Evolutionary conservation across 2,113 vertebrate genomes (phyloP).

Genomic region (Brachirus orientalis): DNA sequence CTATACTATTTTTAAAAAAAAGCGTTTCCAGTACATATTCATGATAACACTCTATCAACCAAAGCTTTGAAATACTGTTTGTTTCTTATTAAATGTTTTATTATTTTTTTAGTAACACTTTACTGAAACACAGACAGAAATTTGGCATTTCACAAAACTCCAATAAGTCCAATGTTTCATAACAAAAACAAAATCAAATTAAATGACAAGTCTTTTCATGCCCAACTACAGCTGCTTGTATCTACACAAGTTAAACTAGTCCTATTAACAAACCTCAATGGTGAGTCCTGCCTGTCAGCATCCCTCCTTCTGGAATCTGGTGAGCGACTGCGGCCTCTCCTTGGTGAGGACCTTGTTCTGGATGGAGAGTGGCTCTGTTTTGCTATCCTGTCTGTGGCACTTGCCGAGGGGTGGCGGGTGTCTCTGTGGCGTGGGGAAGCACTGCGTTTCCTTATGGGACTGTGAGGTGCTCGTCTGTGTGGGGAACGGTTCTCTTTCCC

Average conservation of each 20-base stretch:
- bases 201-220: no score
- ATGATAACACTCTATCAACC: no score
- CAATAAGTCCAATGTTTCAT: no score
- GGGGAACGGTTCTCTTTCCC: conserved; percentile 98
- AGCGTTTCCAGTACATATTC: no score
- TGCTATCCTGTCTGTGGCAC: conserved; percentile 81
- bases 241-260: background rate
- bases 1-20: no score
- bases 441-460: conserved; percentile 86
- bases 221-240: no score
- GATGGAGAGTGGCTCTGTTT: conserved; percentile 91
- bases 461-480: conserved; percentile 81
- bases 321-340: conserved; percentile 91
- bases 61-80: no score
- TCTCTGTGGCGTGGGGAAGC: conserved; percentile 90
- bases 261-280: conserved; percentile 83
- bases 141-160: no score
- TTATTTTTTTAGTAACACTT: no score
- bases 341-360: conserved; percentile 84
- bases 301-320: conserved; percentile 90
- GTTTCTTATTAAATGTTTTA: no score
- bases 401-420: conserved; percentile 78
- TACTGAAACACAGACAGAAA: no score
- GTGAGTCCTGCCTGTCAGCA: conserved; percentile 87
- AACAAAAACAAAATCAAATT: no score